Evolutionary conservation across 2,888 invertebrate species (phyloP).

Genomic region (Lochmaea capreae): DNA sequence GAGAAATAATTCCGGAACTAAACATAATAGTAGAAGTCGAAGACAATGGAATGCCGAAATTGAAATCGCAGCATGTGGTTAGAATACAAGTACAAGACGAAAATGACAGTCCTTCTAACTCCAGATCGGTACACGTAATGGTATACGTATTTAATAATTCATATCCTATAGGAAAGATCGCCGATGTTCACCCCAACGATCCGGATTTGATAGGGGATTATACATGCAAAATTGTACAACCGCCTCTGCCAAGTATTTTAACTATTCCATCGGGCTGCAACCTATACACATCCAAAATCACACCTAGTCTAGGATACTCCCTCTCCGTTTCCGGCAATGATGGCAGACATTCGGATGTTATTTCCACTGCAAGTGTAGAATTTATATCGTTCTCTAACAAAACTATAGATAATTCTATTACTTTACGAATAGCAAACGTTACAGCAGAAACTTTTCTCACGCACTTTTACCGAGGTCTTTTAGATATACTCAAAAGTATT

Average conservation of each 20-base stretch:
- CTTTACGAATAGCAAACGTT: constrained; percentile 79
- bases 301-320: constrained; percentile 79
- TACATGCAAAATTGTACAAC: constrained; percentile 82
- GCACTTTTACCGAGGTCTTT: constrained; percentile 78
- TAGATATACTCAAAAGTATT: constrained; percentile 77
- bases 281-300: constrained; percentile 79
- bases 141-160: constrained; percentile 82
- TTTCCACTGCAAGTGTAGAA: constrained; percentile 87
- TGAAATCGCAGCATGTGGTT: constrained; percentile 84
- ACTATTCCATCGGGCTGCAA: constrained; percentile 83
- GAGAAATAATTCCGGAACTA: constrained; percentile 82
- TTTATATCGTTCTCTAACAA: constrained; percentile 83
- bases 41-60: constrained; percentile 87
- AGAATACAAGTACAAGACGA: constrained; percentile 84
- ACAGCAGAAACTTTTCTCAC: constrained; percentile 82
- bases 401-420: constrained; percentile 86
- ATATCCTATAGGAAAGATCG: constrained; percentile 85
- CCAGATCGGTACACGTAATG: constrained; percentile 84
- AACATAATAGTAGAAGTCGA: constrained; percentile 85
- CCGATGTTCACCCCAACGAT: constrained; percentile 93
- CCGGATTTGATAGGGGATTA: constrained; percentile 91
- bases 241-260: constrained; percentile 71
- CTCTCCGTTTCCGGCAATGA: constrained; percentile 90
- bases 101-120: constrained; percentile 90
- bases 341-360: constrained; percentile 86